Evolutionary conservation across 2,113 vertebrate genomes (phyloP).

Genomic region (Falco punctatus): DNA sequence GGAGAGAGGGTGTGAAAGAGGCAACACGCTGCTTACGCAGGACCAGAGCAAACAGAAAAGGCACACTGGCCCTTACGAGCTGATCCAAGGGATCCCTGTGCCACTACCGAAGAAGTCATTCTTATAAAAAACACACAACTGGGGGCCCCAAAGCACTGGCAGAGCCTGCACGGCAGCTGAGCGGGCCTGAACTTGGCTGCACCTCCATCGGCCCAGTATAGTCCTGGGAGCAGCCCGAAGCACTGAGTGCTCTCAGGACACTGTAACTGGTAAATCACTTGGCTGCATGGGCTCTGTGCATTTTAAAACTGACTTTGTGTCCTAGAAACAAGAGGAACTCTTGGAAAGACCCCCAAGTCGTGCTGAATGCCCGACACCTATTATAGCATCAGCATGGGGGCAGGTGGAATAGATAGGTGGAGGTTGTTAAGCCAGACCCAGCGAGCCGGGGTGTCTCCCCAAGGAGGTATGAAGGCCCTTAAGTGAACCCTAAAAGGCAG

Average conservation of each 20-base stretch:
- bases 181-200: background rate
- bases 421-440: background rate
- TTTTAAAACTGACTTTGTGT: background rate
- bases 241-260: background rate
- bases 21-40: background rate
- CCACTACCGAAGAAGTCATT: background rate
- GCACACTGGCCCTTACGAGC: background rate
- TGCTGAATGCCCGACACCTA: background rate
- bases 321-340: background rate
- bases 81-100: background rate
- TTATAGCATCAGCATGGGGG: background rate
- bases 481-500: background rate
- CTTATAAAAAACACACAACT: background rate
- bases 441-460: background rate
- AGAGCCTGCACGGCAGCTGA: background rate
- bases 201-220: background rate
- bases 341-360: background rate
- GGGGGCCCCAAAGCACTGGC: background rate
- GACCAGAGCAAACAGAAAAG: background rate
- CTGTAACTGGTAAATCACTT: background rate
- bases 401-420: background rate
- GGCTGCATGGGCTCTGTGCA: background rate
- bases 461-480: background rate
- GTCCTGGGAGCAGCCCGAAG: background rate
- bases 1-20: conserved; percentile 12